Base-by-base conservation (phyloP, 2,113 vertebrate genomes). In the Reinhardtius hippoglossoides region DNA sequence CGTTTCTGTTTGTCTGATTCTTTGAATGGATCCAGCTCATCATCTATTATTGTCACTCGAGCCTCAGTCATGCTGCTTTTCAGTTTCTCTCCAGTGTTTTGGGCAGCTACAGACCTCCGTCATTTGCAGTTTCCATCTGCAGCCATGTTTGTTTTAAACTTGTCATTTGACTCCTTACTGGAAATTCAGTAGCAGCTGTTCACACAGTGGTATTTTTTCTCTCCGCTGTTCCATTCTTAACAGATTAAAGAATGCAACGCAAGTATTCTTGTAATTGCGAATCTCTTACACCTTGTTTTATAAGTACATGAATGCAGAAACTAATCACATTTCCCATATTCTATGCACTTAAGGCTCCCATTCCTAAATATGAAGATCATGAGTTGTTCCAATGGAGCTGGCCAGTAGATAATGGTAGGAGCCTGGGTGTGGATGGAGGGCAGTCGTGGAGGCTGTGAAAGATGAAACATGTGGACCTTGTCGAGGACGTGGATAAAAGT, bases 401-500 rank as follows among this genome's bases (percentile, higher is more conserved):
- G 35, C 54, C 61, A 52, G 20, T 46, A 24, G 35, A 20, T 57
- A 21, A 62, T 31, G 42, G 44, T 40, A 31, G 12, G 16, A 52
- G 79, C 81, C 37, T 76, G 84, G 81, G 81, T 81, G 87, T 83
- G 78, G 80, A 84, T 58, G 74, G 58, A 79, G 73, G 55, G 50
- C 35, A 56, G 80, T 56, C 26, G 60, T 79, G 76, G 76, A 74
- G 82, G 76, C 67, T 74, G 27, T 67, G 58, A 84, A 78, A 88
- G 81, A 82, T 75, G 66, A 90, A 89, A 82, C 85, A 84, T 65
- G 70, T 88, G 87, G 82, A 85, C 55, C 23, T 68, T 55, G 67
- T 78, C 65, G 80, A 81, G 78, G 81, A 77, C 74, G 80, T 78
- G 81, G 85, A 88, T 86, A 52, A 82, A 85, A 88, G 84, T 82